These are phyloP conservation scores for Drosophila erecta DNA, from an alignment of 1,140 invertebrate species.

Conservation along the genomic window DNA sequence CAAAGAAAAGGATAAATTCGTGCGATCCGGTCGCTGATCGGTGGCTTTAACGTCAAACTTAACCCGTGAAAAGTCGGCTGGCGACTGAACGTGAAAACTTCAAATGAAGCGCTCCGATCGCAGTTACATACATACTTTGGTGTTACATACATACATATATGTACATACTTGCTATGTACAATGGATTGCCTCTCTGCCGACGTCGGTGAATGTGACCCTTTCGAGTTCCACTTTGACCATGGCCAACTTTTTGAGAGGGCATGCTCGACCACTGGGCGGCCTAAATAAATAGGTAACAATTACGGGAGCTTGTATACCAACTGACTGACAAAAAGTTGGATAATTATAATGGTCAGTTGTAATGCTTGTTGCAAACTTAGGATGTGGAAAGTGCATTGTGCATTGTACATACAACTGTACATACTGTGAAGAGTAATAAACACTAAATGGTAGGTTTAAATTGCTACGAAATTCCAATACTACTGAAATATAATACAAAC, in stretches of 20 bases:
- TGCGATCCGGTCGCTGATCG: slow-evolving; percentile 28
- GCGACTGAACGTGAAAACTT: slow-evolving; percentile 63
- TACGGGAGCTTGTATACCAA: slow-evolving; percentile 7
- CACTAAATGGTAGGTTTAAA: too few species aligned
- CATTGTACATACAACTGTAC: not conserved
- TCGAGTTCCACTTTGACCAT: slow-evolving; percentile 41
- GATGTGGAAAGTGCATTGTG: slow-evolving; percentile 18
- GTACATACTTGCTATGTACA: not conserved
- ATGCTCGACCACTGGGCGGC: slow-evolving; percentile 21
- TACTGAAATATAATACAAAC: too few species aligned
- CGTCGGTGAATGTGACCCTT: slow-evolving; percentile 47
- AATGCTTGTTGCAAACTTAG: slow-evolving; percentile 9
- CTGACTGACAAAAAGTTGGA: slow-evolving; percentile 10
- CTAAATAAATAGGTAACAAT: slow-evolving; percentile 10
- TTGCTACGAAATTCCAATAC: too few species aligned
- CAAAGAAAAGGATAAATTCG: slow-evolving; percentile 22
- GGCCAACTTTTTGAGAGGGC: slow-evolving; percentile 28
- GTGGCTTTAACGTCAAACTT: slow-evolving; percentile 40
- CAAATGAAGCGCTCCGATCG: slow-evolving; percentile 50
- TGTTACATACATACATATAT: not conserved
- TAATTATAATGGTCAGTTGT: slow-evolving; percentile 5
- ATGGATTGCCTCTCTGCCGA: slow-evolving; percentile 25
- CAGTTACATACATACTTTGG: not conserved
- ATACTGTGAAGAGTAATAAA: not conserved
- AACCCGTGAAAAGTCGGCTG: slow-evolving; percentile 72